Conservation (phyloP, 2,113 vertebrate genomes). For the Dromaius novaehollandiae region DNA sequence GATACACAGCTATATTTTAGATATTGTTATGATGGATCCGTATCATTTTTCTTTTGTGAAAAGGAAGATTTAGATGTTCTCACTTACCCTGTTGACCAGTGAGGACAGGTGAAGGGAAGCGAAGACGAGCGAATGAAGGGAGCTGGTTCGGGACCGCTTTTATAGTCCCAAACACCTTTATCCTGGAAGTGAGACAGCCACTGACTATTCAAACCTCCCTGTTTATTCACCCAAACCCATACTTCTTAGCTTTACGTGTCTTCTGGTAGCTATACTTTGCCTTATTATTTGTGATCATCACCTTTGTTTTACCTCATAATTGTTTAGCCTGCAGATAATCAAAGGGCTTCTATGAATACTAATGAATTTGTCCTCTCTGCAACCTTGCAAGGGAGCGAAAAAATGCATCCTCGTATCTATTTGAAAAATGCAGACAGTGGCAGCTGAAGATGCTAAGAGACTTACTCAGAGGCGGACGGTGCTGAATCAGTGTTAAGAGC, state of each 20-base stretch:
- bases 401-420: background rate
- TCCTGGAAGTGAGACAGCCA: conserved; percentile 66
- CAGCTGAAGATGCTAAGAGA: background rate
- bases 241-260: conserved; percentile 28
- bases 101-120: background rate
- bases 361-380: conserved; percentile 27
- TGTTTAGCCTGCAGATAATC: conserved; percentile 52
- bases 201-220: conserved; percentile 18
- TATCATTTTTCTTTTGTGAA: background rate
- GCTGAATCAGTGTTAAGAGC: background rate
- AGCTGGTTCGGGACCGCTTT: conserved; percentile 10
- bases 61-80: background rate
- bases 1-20: rapidly evolving
- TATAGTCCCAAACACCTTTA: conserved; percentile 22
- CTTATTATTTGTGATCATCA: conserved; percentile 35
- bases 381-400: background rate
- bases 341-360: conserved; percentile 39
- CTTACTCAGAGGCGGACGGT: conserved; percentile 26
- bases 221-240: conserved; percentile 18
- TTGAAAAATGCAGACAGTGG: background rate
- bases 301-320: conserved; percentile 10
- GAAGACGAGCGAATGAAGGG: background rate
- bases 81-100: conserved; percentile 47
- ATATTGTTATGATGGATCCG: rapidly evolving
- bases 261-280: conserved; percentile 31